phyloP scores from a whole-genome alignment of 2,797 vertebrate genomes.

The Astyanax mexicanus region DNA sequence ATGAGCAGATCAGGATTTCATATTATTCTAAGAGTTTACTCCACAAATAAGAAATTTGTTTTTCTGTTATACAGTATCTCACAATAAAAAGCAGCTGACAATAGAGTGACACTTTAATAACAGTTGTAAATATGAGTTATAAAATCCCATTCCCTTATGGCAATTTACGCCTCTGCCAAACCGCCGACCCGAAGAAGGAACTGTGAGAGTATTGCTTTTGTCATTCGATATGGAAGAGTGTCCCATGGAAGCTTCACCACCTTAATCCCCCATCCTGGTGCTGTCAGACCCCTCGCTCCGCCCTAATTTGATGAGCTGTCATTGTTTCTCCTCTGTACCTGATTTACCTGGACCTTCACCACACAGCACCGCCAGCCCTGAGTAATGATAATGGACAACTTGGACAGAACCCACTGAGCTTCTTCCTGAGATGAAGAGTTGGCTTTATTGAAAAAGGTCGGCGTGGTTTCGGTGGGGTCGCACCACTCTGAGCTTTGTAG shows the following conservation, averaged over 20 bases:
- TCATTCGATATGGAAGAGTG: conserved; percentile 38
- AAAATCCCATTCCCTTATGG: background rate
- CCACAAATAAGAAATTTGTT: background rate
- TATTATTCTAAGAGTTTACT: too few relatives aligned
- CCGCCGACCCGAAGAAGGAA: conserved; percentile 4
- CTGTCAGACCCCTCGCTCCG: conserved; percentile 36
- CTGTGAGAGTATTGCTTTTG: conserved; percentile 27
- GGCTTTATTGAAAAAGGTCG: conserved; percentile 33
- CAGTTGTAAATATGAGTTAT: background rate
- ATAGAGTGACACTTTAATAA: background rate
- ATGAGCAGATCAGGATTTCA: too few relatives aligned
- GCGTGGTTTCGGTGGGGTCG: conserved; percentile 26
- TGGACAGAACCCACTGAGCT: conserved; percentile 42
- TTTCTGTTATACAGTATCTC: background rate
- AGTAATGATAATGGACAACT: conserved; percentile 52
- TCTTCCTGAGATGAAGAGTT: conserved; percentile 24
- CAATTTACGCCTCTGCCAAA: background rate
- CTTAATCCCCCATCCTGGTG: conserved; percentile 22
- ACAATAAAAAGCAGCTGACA: background rate
- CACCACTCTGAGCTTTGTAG: conserved; percentile 18
- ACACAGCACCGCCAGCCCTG: background rate
- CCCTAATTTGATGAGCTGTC: conserved; percentile 53
- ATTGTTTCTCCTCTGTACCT: conserved; percentile 33
- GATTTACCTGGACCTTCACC: conserved; percentile 38
- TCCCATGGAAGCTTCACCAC: background rate